Conservation (phyloP, 1,140 invertebrate species). For the Dysdera silvatica region DNA sequence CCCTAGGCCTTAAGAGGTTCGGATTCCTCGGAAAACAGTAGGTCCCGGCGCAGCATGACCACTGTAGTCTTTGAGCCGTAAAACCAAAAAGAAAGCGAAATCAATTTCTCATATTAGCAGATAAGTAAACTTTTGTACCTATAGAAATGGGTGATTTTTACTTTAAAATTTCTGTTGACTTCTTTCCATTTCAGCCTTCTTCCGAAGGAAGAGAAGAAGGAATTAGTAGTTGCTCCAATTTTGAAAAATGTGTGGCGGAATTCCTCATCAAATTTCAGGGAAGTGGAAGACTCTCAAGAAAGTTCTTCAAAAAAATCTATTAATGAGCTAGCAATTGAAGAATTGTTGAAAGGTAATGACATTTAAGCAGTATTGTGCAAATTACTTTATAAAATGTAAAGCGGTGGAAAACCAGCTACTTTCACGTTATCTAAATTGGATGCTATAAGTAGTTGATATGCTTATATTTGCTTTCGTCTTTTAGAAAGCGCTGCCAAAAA, state of each 20-base stretch:
- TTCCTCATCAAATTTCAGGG: not conserved
- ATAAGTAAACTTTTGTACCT: too few relatives aligned
- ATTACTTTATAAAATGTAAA: not conserved
- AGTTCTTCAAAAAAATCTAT: slow-evolving; percentile 35
- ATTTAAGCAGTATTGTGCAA: not conserved
- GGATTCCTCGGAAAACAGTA: too few relatives aligned
- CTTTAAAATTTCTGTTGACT: not conserved
- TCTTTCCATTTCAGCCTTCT: slow-evolving; percentile 33
- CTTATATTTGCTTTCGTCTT: slow-evolving; percentile 9
- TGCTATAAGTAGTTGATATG: slow-evolving; percentile 32
- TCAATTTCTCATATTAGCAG: too few relatives aligned
- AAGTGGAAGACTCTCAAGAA: slow-evolving; percentile 6
- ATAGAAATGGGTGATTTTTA: too few relatives aligned
- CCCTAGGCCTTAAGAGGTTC: too few relatives aligned
- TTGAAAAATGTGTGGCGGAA: slow-evolving; percentile 39
- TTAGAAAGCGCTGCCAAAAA: slow-evolving; percentile 38
- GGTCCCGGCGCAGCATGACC: too few relatives aligned
- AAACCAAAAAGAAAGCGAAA: too few relatives aligned
- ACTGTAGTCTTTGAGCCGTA: too few relatives aligned
- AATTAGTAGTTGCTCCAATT: slow-evolving; percentile 47
- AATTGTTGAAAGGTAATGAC: slow-evolving; percentile 26
- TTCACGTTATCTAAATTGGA: slow-evolving; percentile 31
- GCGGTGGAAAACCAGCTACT: not conserved
- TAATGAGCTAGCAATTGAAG: slow-evolving; percentile 27
- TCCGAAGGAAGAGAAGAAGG: slow-evolving; percentile 38